Conservation (phyloP, 2,797 vertebrate genomes). For the Perodicticus potto region DNA sequence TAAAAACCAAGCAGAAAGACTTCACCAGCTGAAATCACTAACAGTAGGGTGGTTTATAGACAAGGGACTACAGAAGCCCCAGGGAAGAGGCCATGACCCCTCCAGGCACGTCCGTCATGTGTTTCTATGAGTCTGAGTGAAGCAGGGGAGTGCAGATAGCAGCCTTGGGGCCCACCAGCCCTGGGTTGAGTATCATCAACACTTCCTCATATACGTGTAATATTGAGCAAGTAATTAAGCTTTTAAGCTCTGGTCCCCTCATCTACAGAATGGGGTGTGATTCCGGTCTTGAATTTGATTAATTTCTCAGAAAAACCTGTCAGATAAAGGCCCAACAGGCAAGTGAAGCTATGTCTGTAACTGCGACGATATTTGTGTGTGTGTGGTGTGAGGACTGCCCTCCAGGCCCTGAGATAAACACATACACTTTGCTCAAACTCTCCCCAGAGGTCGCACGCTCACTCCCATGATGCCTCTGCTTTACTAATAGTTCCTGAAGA, state of each 20-base stretch:
- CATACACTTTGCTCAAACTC: background rate
- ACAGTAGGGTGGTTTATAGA: background rate
- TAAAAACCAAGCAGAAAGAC: background rate
- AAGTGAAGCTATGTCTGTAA: background rate
- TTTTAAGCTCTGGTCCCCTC: background rate
- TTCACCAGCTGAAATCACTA: no score
- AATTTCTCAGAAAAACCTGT: background rate
- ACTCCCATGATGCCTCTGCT: no score
- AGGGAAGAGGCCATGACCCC: background rate
- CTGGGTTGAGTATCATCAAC: background rate
- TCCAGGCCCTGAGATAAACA: background rate
- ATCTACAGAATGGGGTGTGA: background rate
- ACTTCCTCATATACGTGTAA: background rate
- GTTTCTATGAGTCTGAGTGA: background rate
- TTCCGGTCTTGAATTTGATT: background rate
- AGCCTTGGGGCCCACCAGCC: background rate
- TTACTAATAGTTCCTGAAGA: background rate
- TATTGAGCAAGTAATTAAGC: background rate
- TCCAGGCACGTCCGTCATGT: rapidly evolving
- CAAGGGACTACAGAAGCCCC: background rate
- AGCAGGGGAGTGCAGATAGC: background rate
- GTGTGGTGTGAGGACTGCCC: background rate
- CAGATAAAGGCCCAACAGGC: no score
- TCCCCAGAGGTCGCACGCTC: no score
- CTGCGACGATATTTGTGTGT: no score